Evolutionary conservation across 2,113 vertebrate genomes (phyloP).

Genomic region (Dascyllus trimaculatus): DNA sequence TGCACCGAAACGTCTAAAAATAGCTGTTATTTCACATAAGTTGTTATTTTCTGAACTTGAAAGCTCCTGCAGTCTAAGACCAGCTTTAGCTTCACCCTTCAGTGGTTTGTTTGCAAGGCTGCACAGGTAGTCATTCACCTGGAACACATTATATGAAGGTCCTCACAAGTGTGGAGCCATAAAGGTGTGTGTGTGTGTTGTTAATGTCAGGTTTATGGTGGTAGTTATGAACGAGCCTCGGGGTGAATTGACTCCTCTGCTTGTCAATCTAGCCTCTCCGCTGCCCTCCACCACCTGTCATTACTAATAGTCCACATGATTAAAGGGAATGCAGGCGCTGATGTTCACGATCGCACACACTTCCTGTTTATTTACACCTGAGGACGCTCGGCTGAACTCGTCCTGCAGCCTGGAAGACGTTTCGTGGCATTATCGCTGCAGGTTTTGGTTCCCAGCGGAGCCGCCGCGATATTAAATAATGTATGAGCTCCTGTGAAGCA

Average conservation of each 20-base stretch:
- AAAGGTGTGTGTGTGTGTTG: not conserved
- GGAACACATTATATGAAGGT: not conserved
- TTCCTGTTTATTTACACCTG: conserved; percentile 23
- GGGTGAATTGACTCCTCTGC: conserved; percentile 37
- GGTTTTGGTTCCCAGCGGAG: not conserved
- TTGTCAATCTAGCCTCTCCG: conserved; percentile 36
- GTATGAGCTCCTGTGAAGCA: conserved; percentile 19
- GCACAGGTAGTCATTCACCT: no score
- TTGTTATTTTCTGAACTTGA: no score
- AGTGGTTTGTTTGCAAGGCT: not conserved
- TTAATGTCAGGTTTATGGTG: conserved; percentile 22
- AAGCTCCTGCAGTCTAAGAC: no score
- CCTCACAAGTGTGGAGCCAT: not conserved
- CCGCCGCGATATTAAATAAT: conserved; percentile 33
- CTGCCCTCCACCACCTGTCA: conserved; percentile 21
- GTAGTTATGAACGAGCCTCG: conserved; percentile 26
- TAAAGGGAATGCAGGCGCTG: conserved; percentile 37
- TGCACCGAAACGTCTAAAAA: no score
- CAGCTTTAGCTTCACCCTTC: not conserved
- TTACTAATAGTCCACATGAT: conserved; percentile 38
- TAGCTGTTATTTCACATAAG: no score
- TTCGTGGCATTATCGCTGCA: not conserved
- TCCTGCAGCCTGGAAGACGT: not conserved
- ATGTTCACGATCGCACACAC: conserved; percentile 24
- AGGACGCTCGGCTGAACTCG: conserved; percentile 4